Evolutionary conservation across 2,113 vertebrate genomes (phyloP).

Genomic region (Salvator merianae): DNA sequence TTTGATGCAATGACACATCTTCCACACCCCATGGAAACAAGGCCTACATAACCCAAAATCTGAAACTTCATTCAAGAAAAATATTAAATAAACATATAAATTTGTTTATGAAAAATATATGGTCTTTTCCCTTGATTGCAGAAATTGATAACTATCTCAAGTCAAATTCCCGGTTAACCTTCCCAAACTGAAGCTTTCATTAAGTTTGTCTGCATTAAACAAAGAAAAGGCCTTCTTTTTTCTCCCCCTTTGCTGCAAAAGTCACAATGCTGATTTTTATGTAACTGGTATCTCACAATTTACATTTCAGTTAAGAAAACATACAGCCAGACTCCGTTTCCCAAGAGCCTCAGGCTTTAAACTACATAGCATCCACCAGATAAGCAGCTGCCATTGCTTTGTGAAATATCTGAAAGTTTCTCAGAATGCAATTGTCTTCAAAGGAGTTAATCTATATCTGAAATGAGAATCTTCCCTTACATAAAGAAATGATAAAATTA

Average conservation of each 20-base stretch:
- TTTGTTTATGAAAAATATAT: too few relatives aligned
- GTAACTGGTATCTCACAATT: not conserved
- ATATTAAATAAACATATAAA: too few relatives aligned
- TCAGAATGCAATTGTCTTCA: not conserved
- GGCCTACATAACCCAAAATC: too few relatives aligned
- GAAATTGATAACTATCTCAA: not conserved
- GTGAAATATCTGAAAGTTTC: not conserved
- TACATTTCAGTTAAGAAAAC: constrained; percentile 14
- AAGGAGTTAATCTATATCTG: constrained; percentile 5
- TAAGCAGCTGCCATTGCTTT: constrained; percentile 5
- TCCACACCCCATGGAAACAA: too few relatives aligned
- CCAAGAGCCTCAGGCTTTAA: not conserved
- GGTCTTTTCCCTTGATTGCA: not conserved
- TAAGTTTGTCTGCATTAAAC: not conserved
- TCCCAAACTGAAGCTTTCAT: not conserved
- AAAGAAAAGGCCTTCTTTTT: not conserved
- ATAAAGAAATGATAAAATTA: not conserved
- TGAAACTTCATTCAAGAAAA: too few relatives aligned
- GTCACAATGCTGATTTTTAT: not conserved
- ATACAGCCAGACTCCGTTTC: not conserved
- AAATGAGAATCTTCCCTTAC: not conserved
- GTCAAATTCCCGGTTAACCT: not conserved
- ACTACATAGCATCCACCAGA: not conserved
- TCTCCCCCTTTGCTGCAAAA: not conserved
- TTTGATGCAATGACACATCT: too few relatives aligned